A percentile compares a stretch with the other conserved stretches of the same genome.
phyloP scores from a whole-genome alignment of 2,797 vertebrate genomes.

The Tenualosa thibaudeaui region DNA sequence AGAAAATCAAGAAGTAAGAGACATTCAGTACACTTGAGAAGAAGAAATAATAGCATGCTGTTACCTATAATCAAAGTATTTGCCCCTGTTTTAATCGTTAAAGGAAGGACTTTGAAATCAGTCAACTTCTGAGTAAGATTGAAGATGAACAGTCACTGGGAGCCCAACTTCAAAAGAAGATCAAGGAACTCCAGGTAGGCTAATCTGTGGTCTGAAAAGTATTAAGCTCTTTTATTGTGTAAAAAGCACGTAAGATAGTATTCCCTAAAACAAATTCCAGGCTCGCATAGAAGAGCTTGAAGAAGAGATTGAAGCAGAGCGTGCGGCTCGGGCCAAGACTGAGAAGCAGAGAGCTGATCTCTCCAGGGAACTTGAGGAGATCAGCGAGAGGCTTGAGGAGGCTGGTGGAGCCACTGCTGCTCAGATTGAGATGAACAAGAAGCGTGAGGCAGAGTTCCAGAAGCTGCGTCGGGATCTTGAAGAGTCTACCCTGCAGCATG shows the following conservation, averaged over 20 bases:
- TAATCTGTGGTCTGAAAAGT: no score
- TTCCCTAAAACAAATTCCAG: slow-evolving; percentile 54
- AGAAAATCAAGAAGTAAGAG: slow-evolving; percentile 76
- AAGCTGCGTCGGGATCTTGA: slow-evolving; percentile 76
- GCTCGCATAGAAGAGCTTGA: slow-evolving; percentile 79
- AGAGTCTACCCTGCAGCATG: slow-evolving; percentile 76
- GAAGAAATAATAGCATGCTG: not conserved
- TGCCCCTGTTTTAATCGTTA: not conserved
- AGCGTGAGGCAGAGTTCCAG: slow-evolving; percentile 76
- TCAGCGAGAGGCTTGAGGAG: slow-evolving; percentile 77
- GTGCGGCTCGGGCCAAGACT: slow-evolving; percentile 70
- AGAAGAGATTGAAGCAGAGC: slow-evolving; percentile 77
- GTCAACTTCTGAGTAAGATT: slow-evolving; percentile 72
- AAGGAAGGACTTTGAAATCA: slow-evolving; percentile 80
- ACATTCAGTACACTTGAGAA: not conserved
- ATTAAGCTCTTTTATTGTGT: not conserved
- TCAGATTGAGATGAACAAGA: slow-evolving; percentile 77
- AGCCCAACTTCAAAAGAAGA: slow-evolving; percentile 77
- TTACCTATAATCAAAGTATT: no score
- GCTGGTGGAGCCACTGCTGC: slow-evolving; percentile 71
- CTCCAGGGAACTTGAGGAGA: slow-evolving; percentile 76
- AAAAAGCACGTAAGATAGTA: not conserved
- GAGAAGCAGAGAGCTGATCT: slow-evolving; percentile 76
- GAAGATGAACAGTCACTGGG: slow-evolving; percentile 74
- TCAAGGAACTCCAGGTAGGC: slow-evolving; percentile 75